Base-by-base conservation (phyloP, 92 coral and sea anemone species). In the Bergia puertoricense region DNA sequence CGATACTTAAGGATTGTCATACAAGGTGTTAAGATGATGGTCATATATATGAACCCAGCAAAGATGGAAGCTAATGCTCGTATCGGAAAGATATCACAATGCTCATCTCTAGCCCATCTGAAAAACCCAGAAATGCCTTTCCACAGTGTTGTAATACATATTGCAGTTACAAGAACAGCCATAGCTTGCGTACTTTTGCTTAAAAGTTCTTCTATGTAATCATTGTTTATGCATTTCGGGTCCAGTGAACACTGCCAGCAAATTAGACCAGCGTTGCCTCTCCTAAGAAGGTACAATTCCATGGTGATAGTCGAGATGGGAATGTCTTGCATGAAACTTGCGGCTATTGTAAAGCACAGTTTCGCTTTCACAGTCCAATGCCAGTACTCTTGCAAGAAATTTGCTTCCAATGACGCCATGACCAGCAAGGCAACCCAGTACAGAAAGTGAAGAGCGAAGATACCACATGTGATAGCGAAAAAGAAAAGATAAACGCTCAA, bases 121-220 rank as follows among this genome's bases (percentile, higher is more conserved):
- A 95, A 97, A 76, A 97, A 97, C 8, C 94, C 95, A 16, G 98
- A 95, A 67, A 95, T 92, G 2, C 98, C 96, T 73, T 96, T 96
- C 99, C 99, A 96, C 68, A 96, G 81, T 2, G 99, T 95, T 14
- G 96, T 93, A 41, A 96, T 41, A 20, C 89, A 90, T 23, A 96
- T 91, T 4, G 98, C 99, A 66, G 94, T 23, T 10, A 95, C 85
- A 7, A 95, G 94, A 36, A 96, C 79, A n/a, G 94, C 85, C 83
- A 96, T 84, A 44, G 79, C 85, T n/a, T 83, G 67, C 1, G 93
- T 80, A n/a, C 97, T 93, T 2, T 92, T 92, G 10, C 91, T 90
- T 54, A 94, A 77, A 13, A 95, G 92, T 40, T 92, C 92, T 74
- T 95, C 97, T 30, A 96, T 90, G 67, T 94, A 92, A 11, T 94